Evolutionary conservation across 1,140 invertebrate genomes (phyloP).

Genomic region (Ephestia elutella): DNA sequence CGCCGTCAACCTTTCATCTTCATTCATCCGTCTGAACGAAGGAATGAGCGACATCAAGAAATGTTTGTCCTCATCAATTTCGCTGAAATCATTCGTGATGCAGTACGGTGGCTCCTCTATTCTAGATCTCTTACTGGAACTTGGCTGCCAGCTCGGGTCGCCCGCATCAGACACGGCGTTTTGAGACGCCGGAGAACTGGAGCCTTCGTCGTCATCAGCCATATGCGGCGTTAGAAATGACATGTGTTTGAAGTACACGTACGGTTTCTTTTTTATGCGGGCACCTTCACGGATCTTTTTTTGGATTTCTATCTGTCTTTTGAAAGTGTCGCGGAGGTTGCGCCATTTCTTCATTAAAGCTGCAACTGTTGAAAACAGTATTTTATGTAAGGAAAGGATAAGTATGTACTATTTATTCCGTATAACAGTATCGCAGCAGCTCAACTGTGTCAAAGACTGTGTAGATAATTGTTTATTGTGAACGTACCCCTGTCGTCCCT

Average conservation of each 20-base stretch:
- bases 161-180: neutral
- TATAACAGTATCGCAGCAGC: too few relatives aligned
- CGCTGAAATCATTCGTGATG: neutral
- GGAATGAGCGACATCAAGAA: constrained; percentile 42
- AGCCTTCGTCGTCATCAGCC: constrained; percentile 3
- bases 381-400: neutral
- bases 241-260: constrained; percentile 47
- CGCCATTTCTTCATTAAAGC: constrained; percentile 43
- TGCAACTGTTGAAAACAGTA: constrained; percentile 25
- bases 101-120: neutral
- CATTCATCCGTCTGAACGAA: constrained; percentile 34
- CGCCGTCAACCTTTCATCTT: constrained; percentile 39
- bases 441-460: too few relatives aligned
- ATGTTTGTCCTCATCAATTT: constrained; percentile 43
- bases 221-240: constrained; percentile 35
- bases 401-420: too few relatives aligned
- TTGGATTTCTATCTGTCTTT: constrained; percentile 30
- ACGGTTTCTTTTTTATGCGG: constrained; percentile 29
- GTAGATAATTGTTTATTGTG: too few relatives aligned
- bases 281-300: constrained; percentile 27
- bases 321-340: constrained; percentile 42
- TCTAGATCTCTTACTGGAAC: neutral
- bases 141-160: neutral
- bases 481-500: neutral
- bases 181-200: neutral